Evolutionary conservation across 2,113 vertebrate genomes (phyloP), one percentile per base, ranked within the genome.

Genomic region (Hypocryptadius cinnamomeus): DNA sequence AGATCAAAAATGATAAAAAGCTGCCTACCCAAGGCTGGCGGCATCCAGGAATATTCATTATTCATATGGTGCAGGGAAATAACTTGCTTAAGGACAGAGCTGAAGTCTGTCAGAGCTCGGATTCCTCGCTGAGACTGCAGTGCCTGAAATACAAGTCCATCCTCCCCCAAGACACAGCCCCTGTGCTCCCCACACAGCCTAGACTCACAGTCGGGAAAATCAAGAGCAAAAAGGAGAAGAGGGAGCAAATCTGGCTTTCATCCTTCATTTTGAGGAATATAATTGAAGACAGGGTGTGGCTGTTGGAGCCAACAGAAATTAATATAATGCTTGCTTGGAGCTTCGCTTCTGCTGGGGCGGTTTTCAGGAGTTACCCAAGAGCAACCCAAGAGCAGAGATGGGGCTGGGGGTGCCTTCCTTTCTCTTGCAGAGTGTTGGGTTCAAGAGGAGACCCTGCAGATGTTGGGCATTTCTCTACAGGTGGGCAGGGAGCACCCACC

Each of bases 281-380:
- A 96, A 94, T 82, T 96, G 94, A 81, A 91, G 78, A 14, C 88
- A 85, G 64, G 96, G 95, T 95, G 95, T 40, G 96, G 79, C 50
- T 94, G 59, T 64, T 69, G 76, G 91, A 91, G 83, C 83, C 71
- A 90, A 74, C 54, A 95, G 65, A 85, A 88, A 81, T 89, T 95
- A 91, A 54, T 85, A 68, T 87, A 80, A 87, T 59, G 87, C 35
- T 94, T 82, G 91, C 93, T 94, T 33, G 40, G 79, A 91, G 91
- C 91, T 88, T 79, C 2, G 23, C 70, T 91, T 77, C 59, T 90
- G 68, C 61, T 87, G n/a, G 8, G 44, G 17, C 47, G 45, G 50
- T 47, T 83, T 82, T 45, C 60, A 71, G 57, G 39, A 76, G 68
- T 69, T 90, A 35, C 61, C 50, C 31, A 56, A 56, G 4, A 35